Base-by-base conservation (phyloP, 2,797 vertebrate species). In the Leptatherina wallacei region DNA sequence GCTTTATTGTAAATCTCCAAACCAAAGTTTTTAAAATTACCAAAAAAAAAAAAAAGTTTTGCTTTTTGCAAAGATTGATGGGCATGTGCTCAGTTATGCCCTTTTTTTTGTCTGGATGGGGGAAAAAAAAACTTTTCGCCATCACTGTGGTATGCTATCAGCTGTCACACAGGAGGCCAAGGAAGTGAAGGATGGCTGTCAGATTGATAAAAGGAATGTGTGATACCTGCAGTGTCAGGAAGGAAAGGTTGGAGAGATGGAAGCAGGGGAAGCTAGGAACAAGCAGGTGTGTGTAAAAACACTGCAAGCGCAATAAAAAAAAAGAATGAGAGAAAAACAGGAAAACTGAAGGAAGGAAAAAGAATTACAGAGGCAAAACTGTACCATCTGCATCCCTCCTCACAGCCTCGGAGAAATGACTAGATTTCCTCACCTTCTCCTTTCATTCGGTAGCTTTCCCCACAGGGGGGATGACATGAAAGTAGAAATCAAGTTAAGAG, bases 121-220 rank as follows among this genome's bases (percentile, higher is more conserved):
- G 47, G 22, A 65, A n/a, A 61, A 24, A 69, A 11, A 7, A 51
- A 13, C 10, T 75, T 75, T 58, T 22, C 16, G 69, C 58, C 76
- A 74, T 78, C 51, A 77, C 73, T 16, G 35, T 40, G 54, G 14
- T 14, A 11, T 10, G 42, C 66, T 88, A 70, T 85, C 82, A 77
- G 72, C 1, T 88, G 79, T 73, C 33, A 69, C 65, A 44, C 42
- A 71, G 57, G 59, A 69, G 64, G 72, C 73, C 55, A 13, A 20
- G 63, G 44, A 69, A 61, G 24, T 80, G 75, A 86, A 63, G 78
- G 87, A 85, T 82, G 70, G 81, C 65, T 88, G 86, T 88, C 79
- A 22, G 57, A 69, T 54, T 83, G 78, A 85, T 80, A 75, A 81
- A 84, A 82, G 79, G 84, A 74, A 68, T 84, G 82, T 51, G 55